Base-by-base conservation (phyloP, 2,888 invertebrate species). In the Ophion ellenae region DNA sequence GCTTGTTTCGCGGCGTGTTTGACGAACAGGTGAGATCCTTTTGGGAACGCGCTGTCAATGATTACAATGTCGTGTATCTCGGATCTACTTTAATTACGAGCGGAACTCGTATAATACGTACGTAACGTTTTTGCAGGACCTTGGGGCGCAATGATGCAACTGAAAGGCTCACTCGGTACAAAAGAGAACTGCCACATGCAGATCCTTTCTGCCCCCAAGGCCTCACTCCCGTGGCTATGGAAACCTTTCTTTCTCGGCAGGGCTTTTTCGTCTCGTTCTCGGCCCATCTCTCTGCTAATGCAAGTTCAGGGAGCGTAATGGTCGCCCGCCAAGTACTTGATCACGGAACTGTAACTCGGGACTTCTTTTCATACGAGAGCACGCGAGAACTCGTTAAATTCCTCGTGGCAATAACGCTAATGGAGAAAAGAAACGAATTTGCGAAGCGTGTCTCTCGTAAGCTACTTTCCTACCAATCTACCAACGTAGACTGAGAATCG, bases 101-200 rank as follows among this genome's bases (percentile, higher is more conserved):
- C 61, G 36, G 28, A 24, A 66, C 20, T 20, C 20, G 40, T 17
- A 69, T 7, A 53, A 61, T 28, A 71, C 36, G 20, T 32, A 32
- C 28, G 53, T 40, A 10, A 20, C 57, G 64, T 81, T 81, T 24
- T 45, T 40, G 64, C 64, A 47, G 53, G 66, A 84, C 86, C 86
- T 86, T 84, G 83, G 83, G 81, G 75, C 75, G 61, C 81, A 66
- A 81, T 84, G 75, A 86, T 78, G 86, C 83, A 84, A 84, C 81
- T 67, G 86, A 81, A 66, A 63, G 83, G 73, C 81, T 78, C 20
- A 74, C 71, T 36, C 20, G 10, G 66, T 11, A 83, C 86, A 86
- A 86, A 86, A 84, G 86, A 73, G 85, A 86, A 78, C 78, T 77
- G 86, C 75, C 86, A 86, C 83, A 81, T 81, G 81, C 86, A 86